Base-by-base conservation (phyloP, 2,888 invertebrate genomes). In the Plagiodera versicolora region DNA sequence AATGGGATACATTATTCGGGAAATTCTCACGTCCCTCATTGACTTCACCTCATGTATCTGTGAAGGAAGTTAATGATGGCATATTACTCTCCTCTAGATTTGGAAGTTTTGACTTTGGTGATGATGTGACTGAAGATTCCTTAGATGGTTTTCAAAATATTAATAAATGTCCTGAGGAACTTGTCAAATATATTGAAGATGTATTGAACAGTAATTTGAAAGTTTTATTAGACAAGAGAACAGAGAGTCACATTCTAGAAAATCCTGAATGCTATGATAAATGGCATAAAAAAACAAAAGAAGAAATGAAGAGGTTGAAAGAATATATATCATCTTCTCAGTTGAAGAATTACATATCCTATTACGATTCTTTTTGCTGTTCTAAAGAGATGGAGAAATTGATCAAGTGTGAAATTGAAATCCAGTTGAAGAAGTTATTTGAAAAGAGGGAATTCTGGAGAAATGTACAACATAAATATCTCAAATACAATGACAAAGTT, bases 141-240 rank as follows among this genome's bases (percentile, higher is more conserved):
- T 5, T 6, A 24, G 24, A 3, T 24, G 24, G 24, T 24, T 24
- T 5, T 24, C 6, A 5, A 24, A 5, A 6, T 6, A 6, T 10
- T 11, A 6, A 32, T 2, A 11, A 44, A 3, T 11, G 16, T 45
- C 24, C 49, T 9, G 11, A 44, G 39, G 8, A 57, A 58, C 45
- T 60, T 49, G 52, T 56, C 54, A 56, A 62, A 63, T 44, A 52
- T 64, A 47, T 63, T 56, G 61, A 61, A 45, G 16, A 28, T 10
- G 20, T 18, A 16, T 35, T 61, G 32, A 44, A 57, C 1, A 61
- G 57, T 24, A 28, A 53, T 17, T 57, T 61, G 20, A 54, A 54
- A 50, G 10, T 8, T 8, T 10, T 61, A 20, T 20, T 61, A 4
- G 16, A 16, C 11, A 48, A 50, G 10, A 48, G 61, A 46, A 30